Base-by-base conservation (phyloP, 1,140 invertebrate genomes). In the Callitettix versicolor region DNA sequence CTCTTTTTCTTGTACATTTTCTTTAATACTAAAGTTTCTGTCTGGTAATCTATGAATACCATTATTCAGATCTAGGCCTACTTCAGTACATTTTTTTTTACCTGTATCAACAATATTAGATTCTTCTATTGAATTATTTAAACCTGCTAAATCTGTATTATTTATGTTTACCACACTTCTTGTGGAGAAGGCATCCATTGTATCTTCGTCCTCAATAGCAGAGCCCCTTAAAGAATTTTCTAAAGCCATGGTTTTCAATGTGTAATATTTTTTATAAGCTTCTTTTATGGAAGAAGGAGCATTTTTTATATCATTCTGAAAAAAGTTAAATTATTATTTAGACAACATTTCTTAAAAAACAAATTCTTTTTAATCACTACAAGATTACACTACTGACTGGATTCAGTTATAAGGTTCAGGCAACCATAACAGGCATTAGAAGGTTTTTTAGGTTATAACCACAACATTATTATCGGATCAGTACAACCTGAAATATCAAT, bases 201-300 rank as follows among this genome's bases (percentile, higher is more conserved):
- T 54, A 48, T 63, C 57, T 62, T 64, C 49, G 63, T 63, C 71
- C 62, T 24, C 55, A 62, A 59, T 64, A 50, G 52, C 68, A 63
- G 59, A 62, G 61, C 79, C 76, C 22, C 67, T 69, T n/a, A 87
- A 69, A 6, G 80, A 82, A 15, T 38, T 59, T 60, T 82, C 82
- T 30, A 88, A 71, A 41, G 79, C 79, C 42, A 73, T 71, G 24
- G 82, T 85, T 73, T 89, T 90, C 1, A 88, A 64, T 60, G 83
- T 76, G 72, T 84, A 88, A 68, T 91, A 90, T 60, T 79, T 81
- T 69, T 85, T 85, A 60, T 91, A 91, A 0, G 86, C 82, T 64
- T 84, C 75, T 62, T 80, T 78, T 40, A 89, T 84, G 51, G 78
- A 76, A 33, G 70, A 63, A 17, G 81, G 76, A 20, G 87, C 86